Percentiles rank a stretch among this genome's conserved stretches.
Conservation (phyloP, 1,140 invertebrate species). For the Anastrepha obliqua region DNA sequence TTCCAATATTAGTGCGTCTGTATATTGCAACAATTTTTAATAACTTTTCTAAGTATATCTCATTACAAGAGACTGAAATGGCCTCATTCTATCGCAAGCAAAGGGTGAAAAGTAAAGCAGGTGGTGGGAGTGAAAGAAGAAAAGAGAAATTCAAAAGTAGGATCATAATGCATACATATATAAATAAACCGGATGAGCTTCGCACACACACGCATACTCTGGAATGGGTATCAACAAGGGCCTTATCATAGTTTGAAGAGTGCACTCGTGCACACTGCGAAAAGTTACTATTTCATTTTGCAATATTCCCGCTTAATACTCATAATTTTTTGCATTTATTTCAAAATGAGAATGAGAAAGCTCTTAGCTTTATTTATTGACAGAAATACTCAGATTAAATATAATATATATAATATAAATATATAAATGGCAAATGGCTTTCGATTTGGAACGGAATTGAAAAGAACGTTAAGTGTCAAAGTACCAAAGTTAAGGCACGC, state of each 20-base stretch:
- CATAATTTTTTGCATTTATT: background rate
- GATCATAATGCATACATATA: background rate
- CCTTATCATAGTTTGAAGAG: constrained; percentile 5
- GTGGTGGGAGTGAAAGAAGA: background rate
- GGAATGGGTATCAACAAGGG: too few species aligned
- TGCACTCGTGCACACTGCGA: background rate
- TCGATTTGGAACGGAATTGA: background rate
- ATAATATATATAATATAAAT: too few species aligned
- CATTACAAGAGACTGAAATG: background rate
- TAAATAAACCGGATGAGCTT: too few species aligned
- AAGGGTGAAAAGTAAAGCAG: background rate
- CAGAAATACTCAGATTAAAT: constrained; percentile 8
- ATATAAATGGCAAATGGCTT: background rate
- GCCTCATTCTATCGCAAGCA: background rate
- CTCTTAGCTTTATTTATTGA: background rate
- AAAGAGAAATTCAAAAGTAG: background rate
- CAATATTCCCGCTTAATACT: constrained; percentile 8
- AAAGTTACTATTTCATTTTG: constrained; percentile 33
- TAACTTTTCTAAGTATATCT: constrained; percentile 5
- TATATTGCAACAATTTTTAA: background rate
- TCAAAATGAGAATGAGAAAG: background rate
- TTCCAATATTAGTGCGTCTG: too few species aligned
- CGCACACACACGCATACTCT: background rate
- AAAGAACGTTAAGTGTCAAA: too few species aligned
- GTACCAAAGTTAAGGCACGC: too few species aligned